Base-by-base conservation (phyloP, 2,797 vertebrate species). In the Siniperca scherzeri region DNA sequence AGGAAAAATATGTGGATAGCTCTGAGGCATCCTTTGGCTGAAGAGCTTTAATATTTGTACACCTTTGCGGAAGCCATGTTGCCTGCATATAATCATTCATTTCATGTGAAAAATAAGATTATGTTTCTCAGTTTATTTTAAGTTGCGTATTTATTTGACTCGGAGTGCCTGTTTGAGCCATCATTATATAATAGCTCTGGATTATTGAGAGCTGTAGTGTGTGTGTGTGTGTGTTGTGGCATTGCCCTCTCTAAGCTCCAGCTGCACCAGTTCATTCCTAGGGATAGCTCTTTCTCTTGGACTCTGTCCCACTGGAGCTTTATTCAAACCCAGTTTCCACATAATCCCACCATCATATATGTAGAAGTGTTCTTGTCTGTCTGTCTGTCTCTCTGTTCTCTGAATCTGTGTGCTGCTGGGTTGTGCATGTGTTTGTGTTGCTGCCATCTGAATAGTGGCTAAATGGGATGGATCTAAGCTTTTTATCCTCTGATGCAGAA, bases 341-440 rank as follows among this genome's bases (percentile, higher is more conserved):
- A 80, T 94, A 93, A 95, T 94, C 91, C 90, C 73, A 53, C 82
- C 92, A 83, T 88, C 92, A 85, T 93, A 91, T 90, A 84, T 83
- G 76, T 74, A 82, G 70, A 87, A 78, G 61, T 70, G 60, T 87
- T 77, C 53, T 74, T 77, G 65, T 81, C 56, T 71, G 57, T 81
- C 72, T 82, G 64, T 70, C 72, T 77, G 65, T 81, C 56, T 71
- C 61, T 81, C 72, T 82, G 64, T 70, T 77, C 57, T 78, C 81
- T 83, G 71, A 70, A 38, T 91, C 72, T 72, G 72, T 74, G 67
- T 61, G 59, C 80, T 73, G 77, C 52, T 52, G 72, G 66, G 46
- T 53, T 3, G 38, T 70, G 74, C 52, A 55, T 88, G 71, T 67
- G 70, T 83, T 83, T 71, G 27, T 74, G 38, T 81, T 78, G 40